These are phyloP conservation scores for Trachops cirrhosus DNA, from an alignment of 2,797 vertebrate species.

Conservation along the genomic window DNA sequence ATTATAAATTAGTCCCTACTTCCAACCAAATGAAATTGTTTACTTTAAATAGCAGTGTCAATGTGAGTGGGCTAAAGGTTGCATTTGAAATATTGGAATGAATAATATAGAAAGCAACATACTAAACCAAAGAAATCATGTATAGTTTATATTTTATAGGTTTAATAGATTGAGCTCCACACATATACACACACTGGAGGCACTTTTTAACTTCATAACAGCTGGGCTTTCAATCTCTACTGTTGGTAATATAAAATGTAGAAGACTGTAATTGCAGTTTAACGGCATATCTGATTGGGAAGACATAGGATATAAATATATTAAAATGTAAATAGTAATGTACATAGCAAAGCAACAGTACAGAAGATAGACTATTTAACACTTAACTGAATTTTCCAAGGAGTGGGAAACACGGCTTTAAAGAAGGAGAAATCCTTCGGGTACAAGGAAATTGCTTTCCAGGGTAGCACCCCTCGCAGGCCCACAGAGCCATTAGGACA, in stretches of 20 bases:
- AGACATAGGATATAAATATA: not conserved
- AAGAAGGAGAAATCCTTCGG: not conserved
- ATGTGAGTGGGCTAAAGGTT: not conserved
- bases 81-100: not conserved
- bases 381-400: not conserved
- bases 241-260: not conserved
- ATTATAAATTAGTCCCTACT: not conserved
- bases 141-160: not conserved
- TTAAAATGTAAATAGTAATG: not conserved
- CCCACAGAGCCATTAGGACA: not conserved
- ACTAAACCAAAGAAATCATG: not conserved
- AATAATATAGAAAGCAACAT: not conserved
- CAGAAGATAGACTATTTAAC: not conserved
- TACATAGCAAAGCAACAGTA: not conserved
- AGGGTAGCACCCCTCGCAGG: fast-evolving
- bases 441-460: not conserved
- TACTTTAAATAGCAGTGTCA: not conserved
- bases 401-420: not conserved
- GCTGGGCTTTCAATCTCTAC: not conserved
- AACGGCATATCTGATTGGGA: not conserved
- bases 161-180: not conserved
- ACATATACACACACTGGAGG: not conserved
- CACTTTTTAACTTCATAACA: not conserved
- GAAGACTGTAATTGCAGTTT: not conserved
- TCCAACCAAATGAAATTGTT: not conserved